phyloP scores from a whole-genome alignment of 2,113 vertebrate genomes.

The Cephalopholis sonnerati region DNA sequence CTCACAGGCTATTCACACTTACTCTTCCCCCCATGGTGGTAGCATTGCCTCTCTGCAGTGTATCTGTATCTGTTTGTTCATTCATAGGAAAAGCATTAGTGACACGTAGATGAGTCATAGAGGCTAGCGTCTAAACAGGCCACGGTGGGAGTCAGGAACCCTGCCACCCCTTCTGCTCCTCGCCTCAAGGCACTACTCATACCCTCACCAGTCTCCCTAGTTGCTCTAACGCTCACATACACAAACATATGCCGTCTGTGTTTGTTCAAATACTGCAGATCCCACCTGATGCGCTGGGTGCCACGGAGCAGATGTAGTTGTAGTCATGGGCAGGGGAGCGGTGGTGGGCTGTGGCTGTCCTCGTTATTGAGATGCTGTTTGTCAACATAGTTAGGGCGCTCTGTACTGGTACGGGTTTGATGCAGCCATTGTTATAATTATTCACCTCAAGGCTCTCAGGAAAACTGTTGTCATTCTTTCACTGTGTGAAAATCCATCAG shows the following conservation, averaged over 20 bases:
- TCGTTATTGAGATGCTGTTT: constrained; percentile 58
- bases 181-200: constrained; percentile 68
- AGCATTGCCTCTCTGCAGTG: constrained; percentile 54
- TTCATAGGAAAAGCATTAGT: constrained; percentile 76
- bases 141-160: constrained; percentile 59
- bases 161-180: constrained; percentile 59
- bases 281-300: constrained; percentile 70
- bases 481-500: not conserved
- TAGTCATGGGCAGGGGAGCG: constrained; percentile 40
- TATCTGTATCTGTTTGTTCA: constrained; percentile 76
- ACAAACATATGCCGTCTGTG: constrained; percentile 62
- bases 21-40: constrained; percentile 51
- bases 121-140: constrained; percentile 67
- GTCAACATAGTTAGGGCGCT: constrained; percentile 15
- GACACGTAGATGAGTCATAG: constrained; percentile 75
- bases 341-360: constrained; percentile 32
- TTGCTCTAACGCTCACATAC: constrained; percentile 49
- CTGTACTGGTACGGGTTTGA: constrained; percentile 42
- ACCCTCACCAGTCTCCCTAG: constrained; percentile 56
- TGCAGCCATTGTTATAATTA: constrained; percentile 41
- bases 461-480: constrained; percentile 2
- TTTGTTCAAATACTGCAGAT: constrained; percentile 50
- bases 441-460: not conserved
- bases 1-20: constrained; percentile 68
- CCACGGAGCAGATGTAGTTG: constrained; percentile 72